Conservation (phyloP, 2,113 vertebrate species). For the Marmota flaviventris region DNA sequence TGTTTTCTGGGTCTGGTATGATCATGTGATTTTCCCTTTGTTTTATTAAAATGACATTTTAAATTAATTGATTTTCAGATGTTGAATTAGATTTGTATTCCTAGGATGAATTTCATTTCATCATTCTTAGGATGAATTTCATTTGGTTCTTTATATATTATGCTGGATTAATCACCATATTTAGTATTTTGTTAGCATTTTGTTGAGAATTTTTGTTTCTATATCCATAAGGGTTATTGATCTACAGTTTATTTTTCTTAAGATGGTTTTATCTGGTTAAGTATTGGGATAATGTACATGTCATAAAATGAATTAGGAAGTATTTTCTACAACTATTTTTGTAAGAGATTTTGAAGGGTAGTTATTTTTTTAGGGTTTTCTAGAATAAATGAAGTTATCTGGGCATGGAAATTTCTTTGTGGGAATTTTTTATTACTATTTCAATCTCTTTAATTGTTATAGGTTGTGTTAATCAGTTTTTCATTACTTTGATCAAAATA, state of each 20-base stretch:
- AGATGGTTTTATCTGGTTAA: not conserved
- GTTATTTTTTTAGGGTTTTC: not conserved
- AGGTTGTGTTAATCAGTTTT: too few relatives aligned
- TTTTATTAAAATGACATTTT: constrained; percentile 1
- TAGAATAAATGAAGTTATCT: not conserved
- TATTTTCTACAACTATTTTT: constrained; percentile 1
- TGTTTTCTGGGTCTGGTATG: not conserved
- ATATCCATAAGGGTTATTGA: not conserved
- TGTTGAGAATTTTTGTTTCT: not conserved
- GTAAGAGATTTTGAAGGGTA: not conserved
- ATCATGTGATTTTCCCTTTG: not conserved
- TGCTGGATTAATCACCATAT: not conserved
- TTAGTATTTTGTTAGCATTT: not conserved
- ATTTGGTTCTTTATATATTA: not conserved
- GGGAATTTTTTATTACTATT: not conserved
- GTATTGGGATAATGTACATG: not conserved
- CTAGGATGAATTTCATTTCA: not conserved
- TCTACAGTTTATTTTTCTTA: not conserved
- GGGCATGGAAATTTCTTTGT: not conserved
- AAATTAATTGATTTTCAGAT: too few relatives aligned
- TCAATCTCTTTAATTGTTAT: not conserved
- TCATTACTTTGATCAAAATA: too few relatives aligned
- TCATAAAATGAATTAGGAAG: not conserved
- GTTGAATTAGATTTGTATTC: not conserved
- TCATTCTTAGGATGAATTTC: not conserved